These are phyloP conservation scores for Falco cherrug DNA, from an alignment of 2,797 vertebrate genomes.

Conservation along the genomic window DNA sequence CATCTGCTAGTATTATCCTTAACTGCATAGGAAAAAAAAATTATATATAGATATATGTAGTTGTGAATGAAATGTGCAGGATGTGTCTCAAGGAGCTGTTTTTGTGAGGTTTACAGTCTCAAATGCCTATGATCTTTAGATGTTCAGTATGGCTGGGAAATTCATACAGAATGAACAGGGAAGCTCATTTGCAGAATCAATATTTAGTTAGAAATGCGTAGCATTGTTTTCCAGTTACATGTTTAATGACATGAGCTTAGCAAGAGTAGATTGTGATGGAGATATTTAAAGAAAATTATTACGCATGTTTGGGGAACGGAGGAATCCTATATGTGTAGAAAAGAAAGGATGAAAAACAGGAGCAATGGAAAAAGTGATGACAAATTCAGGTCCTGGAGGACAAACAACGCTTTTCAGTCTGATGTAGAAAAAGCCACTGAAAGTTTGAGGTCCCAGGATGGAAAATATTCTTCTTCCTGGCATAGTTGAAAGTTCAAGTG, in stretches of 20 bases:
- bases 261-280: neutral
- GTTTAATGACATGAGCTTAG: neutral
- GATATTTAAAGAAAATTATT: neutral
- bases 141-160: neutral
- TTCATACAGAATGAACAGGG: neutral
- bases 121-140: neutral
- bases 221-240: accelerated
- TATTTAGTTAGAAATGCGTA: neutral
- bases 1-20: neutral
- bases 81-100: neutral
- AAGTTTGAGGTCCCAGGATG: neutral
- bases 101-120: neutral
- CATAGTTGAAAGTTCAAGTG: neutral
- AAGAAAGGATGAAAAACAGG: neutral
- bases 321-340: neutral
- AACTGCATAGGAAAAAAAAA: neutral
- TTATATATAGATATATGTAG: accelerated
- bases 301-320: neutral
- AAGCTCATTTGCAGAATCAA: neutral
- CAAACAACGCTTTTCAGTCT: neutral
- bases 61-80: neutral
- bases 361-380: neutral
- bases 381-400: neutral
- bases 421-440: neutral
- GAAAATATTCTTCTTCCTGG: neutral